Conservation (phyloP, 2,888 invertebrate species). For the Epinotia demarniana region DNA sequence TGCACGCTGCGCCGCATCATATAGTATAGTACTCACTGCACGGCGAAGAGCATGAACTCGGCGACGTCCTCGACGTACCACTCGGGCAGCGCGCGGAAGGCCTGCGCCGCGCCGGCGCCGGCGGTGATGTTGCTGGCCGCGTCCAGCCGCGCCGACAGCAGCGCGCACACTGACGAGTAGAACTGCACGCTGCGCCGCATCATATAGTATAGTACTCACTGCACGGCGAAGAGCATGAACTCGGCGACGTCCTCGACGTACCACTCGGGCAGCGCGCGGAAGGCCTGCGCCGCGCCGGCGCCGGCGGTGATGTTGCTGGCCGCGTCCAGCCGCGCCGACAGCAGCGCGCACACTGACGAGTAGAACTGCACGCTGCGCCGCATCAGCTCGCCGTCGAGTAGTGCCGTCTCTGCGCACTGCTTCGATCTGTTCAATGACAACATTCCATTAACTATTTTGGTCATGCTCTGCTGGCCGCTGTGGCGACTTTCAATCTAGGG, state of each 20-base stretch:
- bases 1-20: constrained; percentile 92
- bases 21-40: constrained; percentile 98
- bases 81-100: constrained; percentile 97
- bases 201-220: no score
- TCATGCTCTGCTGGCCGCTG: no score
- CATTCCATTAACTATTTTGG: no score
- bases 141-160: constrained; percentile 88
- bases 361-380: constrained; percentile 94
- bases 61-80: constrained; percentile 99
- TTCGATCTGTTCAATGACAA: constrained; percentile 87
- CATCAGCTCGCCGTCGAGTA: constrained; percentile 93
- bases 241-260: constrained; percentile 99
- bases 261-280: constrained; percentile 98
- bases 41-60: constrained; percentile 96
- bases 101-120: constrained; percentile 75
- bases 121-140: constrained; percentile 79
- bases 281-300: constrained; percentile 84
- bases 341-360: constrained; percentile 92
- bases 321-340: constrained; percentile 87
- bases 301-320: constrained; percentile 77
- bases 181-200: constrained; percentile 93
- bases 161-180: constrained; percentile 93
- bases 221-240: constrained; percentile 95
- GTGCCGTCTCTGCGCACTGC: constrained; percentile 95
- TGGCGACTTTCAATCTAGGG: no score